Conservation (phyloP, 2,888 invertebrate genomes). For the Folsomia candida region DNA sequence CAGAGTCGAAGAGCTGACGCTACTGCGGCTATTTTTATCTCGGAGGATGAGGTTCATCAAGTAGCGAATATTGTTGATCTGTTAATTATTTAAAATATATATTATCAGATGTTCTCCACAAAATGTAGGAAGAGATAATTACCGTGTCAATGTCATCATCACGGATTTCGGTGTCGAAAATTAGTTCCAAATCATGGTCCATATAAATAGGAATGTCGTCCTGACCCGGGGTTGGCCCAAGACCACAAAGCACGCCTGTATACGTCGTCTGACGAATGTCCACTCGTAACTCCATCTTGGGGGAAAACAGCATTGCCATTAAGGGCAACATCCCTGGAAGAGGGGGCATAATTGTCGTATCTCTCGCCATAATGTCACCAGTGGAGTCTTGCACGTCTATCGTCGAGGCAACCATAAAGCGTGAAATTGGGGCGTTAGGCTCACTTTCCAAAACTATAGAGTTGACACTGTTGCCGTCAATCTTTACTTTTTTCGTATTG, state of each 20-base stretch:
- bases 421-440: constrained; percentile 65
- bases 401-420: constrained; percentile 65
- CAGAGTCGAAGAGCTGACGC: constrained; percentile 16
- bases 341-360: constrained; percentile 87
- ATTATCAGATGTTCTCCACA: not conserved
- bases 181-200: constrained; percentile 79
- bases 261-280: constrained; percentile 59
- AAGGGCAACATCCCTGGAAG: constrained; percentile 78
- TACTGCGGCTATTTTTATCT: constrained; percentile 47
- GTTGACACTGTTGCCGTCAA: constrained; percentile 80
- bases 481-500: constrained; percentile 60
- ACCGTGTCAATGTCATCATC: constrained; percentile 67
- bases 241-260: constrained; percentile 76
- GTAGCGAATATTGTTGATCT: constrained; percentile 74
- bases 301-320: constrained; percentile 76
- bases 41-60: constrained; percentile 68
- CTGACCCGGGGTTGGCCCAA: constrained; percentile 63
- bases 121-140: constrained; percentile 49
- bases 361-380: constrained; percentile 51
- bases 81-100: constrained; percentile 37
- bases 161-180: constrained; percentile 71
- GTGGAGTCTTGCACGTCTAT: constrained; percentile 56
- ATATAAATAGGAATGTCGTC: constrained; percentile 61
- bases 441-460: constrained; percentile 77
- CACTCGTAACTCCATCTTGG: constrained; percentile 64